Conservation (phyloP, 2,113 vertebrate species). For the Pandion haliaetus region DNA sequence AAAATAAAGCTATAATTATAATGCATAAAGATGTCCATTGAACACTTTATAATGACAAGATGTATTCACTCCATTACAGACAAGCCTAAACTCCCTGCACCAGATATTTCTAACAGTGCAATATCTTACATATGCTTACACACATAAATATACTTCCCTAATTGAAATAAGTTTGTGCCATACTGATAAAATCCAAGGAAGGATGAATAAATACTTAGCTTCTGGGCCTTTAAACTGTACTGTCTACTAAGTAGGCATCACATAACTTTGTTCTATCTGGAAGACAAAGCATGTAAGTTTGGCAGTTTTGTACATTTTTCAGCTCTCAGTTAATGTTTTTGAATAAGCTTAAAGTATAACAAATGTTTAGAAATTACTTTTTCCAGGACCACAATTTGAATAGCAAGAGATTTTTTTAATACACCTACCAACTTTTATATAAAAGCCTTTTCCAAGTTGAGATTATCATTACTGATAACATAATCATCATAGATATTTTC, state of each 20-base stretch:
- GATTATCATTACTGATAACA: not conserved
- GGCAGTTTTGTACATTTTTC: not conserved
- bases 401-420: not conserved
- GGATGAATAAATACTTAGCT: not conserved
- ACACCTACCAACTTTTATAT: not conserved
- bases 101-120: not conserved
- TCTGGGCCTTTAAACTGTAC: not conserved
- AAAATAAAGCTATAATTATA: not conserved
- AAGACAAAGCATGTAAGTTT: not conserved
- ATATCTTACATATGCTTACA: not conserved
- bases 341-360: not conserved
- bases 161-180: not conserved
- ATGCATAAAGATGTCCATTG: not conserved
- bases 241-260: not conserved
- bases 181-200: not conserved
- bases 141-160: not conserved
- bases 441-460: not conserved
- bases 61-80: not conserved
- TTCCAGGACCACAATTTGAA: not conserved
- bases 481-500: not conserved
- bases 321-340: not conserved
- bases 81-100: not conserved
- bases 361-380: not conserved
- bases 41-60: not conserved
- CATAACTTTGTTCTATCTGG: not conserved